A percentile compares a stretch with the other conserved stretches of the same genome.
Conservation (phyloP, 2,888 invertebrate genomes). For the Xylocampa areola region DNA sequence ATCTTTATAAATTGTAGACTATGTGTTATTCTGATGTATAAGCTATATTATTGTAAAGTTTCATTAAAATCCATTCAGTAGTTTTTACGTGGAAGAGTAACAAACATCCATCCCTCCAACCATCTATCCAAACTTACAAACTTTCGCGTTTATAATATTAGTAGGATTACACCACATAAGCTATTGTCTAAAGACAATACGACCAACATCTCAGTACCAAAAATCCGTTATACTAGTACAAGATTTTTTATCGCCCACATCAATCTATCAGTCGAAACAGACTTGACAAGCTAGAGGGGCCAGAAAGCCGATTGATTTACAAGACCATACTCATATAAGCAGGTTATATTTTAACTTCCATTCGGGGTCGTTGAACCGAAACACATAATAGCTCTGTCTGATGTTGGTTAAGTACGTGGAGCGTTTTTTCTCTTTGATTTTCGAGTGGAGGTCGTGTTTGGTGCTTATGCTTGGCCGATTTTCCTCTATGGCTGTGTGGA, state of each 20-base stretch:
- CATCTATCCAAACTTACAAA: too few relatives aligned
- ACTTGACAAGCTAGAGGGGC: slow-evolving; percentile 49
- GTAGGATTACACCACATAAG: too few relatives aligned
- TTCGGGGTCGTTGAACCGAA: slow-evolving; percentile 47
- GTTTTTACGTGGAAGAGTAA: too few relatives aligned
- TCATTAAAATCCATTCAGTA: too few relatives aligned
- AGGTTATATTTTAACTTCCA: slow-evolving; percentile 58
- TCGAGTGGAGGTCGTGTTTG: not conserved
- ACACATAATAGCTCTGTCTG: slow-evolving; percentile 37
- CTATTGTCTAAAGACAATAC: not conserved
- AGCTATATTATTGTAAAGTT: too few relatives aligned
- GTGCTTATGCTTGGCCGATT: not conserved
- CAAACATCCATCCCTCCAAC: too few relatives aligned
- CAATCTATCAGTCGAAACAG: slow-evolving; percentile 53
- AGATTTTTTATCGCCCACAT: slow-evolving; percentile 48
- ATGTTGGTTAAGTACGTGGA: slow-evolving; percentile 26
- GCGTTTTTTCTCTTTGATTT: slow-evolving; percentile 6
- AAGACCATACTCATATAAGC: slow-evolving; percentile 56
- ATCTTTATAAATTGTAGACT: too few relatives aligned
- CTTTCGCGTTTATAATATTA: too few relatives aligned
- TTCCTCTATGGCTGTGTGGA: not conserved
- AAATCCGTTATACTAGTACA: slow-evolving; percentile 8
- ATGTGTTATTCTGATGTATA: too few relatives aligned
- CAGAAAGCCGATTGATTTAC: slow-evolving; percentile 59
- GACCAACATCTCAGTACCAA: slow-evolving; percentile 26